Evolutionary conservation across 2,888 invertebrate genomes (phyloP).

Genomic region (Hypsopygia costalis): DNA sequence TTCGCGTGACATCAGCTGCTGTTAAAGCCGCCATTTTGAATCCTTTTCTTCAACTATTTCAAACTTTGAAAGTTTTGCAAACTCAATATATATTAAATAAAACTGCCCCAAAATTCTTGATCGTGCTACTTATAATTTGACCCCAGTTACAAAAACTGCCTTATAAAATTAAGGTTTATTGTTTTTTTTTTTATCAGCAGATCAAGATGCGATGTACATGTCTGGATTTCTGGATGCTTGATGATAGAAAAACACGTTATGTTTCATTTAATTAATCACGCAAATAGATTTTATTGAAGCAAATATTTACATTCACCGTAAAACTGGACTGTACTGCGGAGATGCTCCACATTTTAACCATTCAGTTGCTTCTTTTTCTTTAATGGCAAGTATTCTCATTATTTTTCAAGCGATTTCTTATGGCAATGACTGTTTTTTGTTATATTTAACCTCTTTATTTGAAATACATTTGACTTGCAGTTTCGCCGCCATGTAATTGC

Average conservation of each 20-base stretch:
- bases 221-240: conserved; percentile 15
- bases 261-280: conserved; percentile 59
- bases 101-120: no score
- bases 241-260: conserved; percentile 35
- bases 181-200: conserved; percentile 9
- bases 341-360: conserved; percentile 37
- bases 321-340: conserved; percentile 38
- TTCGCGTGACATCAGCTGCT: conserved; percentile 51
- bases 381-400: conserved; percentile 17
- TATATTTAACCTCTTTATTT: conserved; percentile 7
- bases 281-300: conserved; percentile 66
- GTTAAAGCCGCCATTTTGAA: conserved; percentile 25
- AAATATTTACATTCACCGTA: conserved; percentile 62
- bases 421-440: no score
- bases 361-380: conserved; percentile 18
- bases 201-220: conserved; percentile 22
- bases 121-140: no score
- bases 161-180: no score
- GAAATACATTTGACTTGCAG: no score
- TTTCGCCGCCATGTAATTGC: no score
- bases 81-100: neutral
- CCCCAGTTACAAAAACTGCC: no score
- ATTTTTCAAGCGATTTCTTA: no score
- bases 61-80: neutral
- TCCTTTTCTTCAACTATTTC: neutral